Base-by-base conservation (phyloP, 2,113 vertebrate species). In the Tragelaphus strepsiceros region DNA sequence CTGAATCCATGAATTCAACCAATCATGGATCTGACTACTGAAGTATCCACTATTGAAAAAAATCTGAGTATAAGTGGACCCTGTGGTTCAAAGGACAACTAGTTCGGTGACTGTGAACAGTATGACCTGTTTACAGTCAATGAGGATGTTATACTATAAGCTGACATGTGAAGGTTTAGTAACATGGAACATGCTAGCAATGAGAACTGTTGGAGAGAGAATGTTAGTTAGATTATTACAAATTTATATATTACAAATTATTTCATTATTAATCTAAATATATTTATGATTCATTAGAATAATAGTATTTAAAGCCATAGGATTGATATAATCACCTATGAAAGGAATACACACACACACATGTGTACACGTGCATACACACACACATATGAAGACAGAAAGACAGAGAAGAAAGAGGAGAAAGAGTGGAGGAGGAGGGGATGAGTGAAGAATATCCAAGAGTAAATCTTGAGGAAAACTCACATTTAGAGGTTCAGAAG, bases 291-390 rank as follows among this genome's bases (percentile, higher is more conserved):
- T 85, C 0, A 58, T 77, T 56, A n/a, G 21, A 58, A 74, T 71
- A 92, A 71, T 59, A 24, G 32, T 86, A 51, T 86, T 30, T 86
- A 93, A 77, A 46, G 21, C 43, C 24, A 30, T 21, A 39, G 32
- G 24, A 32, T 24, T 87, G 13, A 51, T 32, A 9, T 24, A 54
- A 35, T 78, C 12, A 32, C n/a, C 24, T 78, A 7, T 39, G 43
- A 62, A 78, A 28, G 83, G 16, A 35, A 49, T 26, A n/a, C n/a
- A 26, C 11, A 83, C 62, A 67, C 62, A 67, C 17, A 8, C 1
- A 0, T 59, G 24, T 0, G 4, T 2, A 22, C 54, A 56, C 2
- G 24, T 11, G 0, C 61, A 3, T 12, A 13, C 26, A 15, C 61
- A 32, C 61, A 16, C 13, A 16, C 62, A 67, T 58, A 19, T 17